Evolutionary conservation across 2,113 vertebrate species (phyloP), one percentile per base, ranked within the genome.

Genomic region (Muntiacus muntjak): DNA sequence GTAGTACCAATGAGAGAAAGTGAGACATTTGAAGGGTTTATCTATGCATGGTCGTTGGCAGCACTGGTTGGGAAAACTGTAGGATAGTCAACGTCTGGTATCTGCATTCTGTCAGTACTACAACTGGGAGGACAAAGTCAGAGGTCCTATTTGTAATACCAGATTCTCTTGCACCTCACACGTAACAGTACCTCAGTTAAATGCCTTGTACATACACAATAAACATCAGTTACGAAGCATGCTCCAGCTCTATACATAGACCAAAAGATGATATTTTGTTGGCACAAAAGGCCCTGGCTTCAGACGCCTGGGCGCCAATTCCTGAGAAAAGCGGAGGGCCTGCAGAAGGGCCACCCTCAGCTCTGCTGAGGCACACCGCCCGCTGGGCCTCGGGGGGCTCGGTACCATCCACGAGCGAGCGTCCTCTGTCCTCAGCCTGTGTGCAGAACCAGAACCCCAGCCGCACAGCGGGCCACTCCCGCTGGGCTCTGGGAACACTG

Each of bases 341-440:
- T 33, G 8, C 12, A 2, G 5, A 26, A 25, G 7, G 43, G 26
- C n/a, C 10, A 0, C 45, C 25, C 7, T 10, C 40, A 12, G 16
- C 28, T 45, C 43, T 67, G 9, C 17, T 16, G 30, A 40, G 10
- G 12, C 62, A 33, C 28, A 21, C 8, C 19, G 1, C 1, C 36
- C 3, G 1, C 50, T n/a, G 2, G 1, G 55, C 0, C 25, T 4
- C 0, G 8, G 19, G 16, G 7, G n/a, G n/a, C 13, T 6, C 40
- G 0, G 0, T 0, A 14, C 52, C 28, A 28, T 45, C 40, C 21
- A 4, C 21, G 4, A 3, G 19, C 3, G 14, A 2, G 33, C 14
- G 14, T 25, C 33, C 71, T 45, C 55, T 36, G 25, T 74, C 67
- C 43, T 87, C 21, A 2, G 10, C 11, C 0, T 26, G 5, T 23